phyloP scores from a whole-genome alignment of 2,888 invertebrate species.

The Mesoligia furuncula region DNA sequence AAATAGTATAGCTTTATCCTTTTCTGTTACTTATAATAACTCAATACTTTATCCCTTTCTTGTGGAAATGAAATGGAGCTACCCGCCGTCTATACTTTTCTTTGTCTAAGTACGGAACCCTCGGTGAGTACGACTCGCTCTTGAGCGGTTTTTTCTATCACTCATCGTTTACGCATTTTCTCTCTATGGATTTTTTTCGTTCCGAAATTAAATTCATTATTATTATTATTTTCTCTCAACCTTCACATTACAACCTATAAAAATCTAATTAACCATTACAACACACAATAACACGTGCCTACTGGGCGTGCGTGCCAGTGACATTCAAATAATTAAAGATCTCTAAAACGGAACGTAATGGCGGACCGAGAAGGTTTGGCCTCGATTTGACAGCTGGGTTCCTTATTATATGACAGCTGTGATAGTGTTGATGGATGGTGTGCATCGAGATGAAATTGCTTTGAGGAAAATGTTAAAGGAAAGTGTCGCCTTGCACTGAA shows the following conservation, averaged over 20 bases:
- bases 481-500: no score
- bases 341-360: slow-evolving; percentile 56
- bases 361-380: slow-evolving; percentile 33
- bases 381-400: slow-evolving; percentile 48
- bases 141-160: not conserved
- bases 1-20: no score
- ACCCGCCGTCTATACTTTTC: no score
- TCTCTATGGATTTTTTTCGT: not conserved
- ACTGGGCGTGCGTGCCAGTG: slow-evolving; percentile 62
- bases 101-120: no score
- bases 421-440: slow-evolving; percentile 11
- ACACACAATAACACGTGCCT: slow-evolving; percentile 50
- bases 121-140: no score
- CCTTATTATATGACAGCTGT: slow-evolving; percentile 35
- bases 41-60: no score
- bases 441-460: slow-evolving; percentile 5
- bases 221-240: slow-evolving; percentile 35
- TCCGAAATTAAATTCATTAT: not conserved
- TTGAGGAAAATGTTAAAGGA: slow-evolving; percentile 11
- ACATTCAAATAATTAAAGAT: slow-evolving; percentile 65
- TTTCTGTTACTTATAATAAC: no score
- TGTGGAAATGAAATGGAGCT: no score
- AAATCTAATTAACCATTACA: slow-evolving; percentile 57
- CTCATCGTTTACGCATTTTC: slow-evolving; percentile 21
- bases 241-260: slow-evolving; percentile 40